Evolutionary conservation across 2,888 invertebrate species (phyloP).

Genomic region (Netelia melanura): DNA sequence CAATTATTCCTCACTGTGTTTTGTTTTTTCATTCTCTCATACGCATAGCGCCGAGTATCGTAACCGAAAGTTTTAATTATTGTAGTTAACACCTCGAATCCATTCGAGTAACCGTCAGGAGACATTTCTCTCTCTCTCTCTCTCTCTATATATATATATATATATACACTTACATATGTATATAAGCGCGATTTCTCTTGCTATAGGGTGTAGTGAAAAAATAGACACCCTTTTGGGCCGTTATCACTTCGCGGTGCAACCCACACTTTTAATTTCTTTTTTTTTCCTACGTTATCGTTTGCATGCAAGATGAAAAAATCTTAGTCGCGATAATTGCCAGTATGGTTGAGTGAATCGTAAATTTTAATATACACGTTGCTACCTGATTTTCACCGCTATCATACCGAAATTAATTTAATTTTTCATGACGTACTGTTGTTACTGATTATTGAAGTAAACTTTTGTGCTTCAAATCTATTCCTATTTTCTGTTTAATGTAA

Average conservation of each 20-base stretch:
- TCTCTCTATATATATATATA: too few species aligned
- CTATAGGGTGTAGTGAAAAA: conserved; percentile 67
- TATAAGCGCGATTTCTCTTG: conserved; percentile 21
- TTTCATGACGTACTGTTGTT: too few species aligned
- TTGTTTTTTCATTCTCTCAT: conserved; percentile 1
- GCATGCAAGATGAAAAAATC: conserved; percentile 14
- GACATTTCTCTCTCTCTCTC: conserved; percentile 38
- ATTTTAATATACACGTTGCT: not conserved
- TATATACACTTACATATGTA: conserved; percentile 14
- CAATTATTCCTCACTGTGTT: conserved; percentile 34
- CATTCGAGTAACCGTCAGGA: conserved; percentile 63
- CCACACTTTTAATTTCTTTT: conserved; percentile 22
- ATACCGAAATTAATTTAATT: not conserved
- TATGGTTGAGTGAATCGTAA: conserved; percentile 1
- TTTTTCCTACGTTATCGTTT: conserved; percentile 1
- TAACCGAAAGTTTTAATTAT: conserved; percentile 31
- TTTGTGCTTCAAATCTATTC: conserved; percentile 52
- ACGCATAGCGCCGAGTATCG: conserved; percentile 36
- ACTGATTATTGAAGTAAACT: not conserved
- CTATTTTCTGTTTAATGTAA: conserved; percentile 27
- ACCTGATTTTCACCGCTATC: not conserved
- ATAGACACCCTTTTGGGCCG: conserved; percentile 61
- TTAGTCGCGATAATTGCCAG: not conserved
- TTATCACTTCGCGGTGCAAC: conserved; percentile 35
- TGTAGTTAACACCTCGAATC: conserved; percentile 43